phyloP scores from a whole-genome alignment of 2,888 invertebrate genomes.

The Schrankia costaestrigalis region DNA sequence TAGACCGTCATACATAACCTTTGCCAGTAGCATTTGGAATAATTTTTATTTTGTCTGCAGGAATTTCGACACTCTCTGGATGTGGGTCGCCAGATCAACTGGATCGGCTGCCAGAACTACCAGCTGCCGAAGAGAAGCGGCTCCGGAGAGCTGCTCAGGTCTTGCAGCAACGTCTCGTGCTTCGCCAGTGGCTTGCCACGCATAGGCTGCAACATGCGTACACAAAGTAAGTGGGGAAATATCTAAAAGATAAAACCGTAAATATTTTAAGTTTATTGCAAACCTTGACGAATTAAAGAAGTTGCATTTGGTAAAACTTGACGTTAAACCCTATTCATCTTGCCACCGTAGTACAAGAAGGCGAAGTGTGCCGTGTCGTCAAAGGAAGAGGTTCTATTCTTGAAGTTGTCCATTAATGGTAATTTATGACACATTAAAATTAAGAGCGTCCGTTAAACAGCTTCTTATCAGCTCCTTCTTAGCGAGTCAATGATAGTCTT shows the following conservation, averaged over 20 bases:
- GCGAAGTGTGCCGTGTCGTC: too few relatives aligned
- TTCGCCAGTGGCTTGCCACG: constrained; percentile 91
- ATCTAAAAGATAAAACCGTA: not conserved
- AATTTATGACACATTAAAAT: too few relatives aligned
- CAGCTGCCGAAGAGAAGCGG: constrained; percentile 90
- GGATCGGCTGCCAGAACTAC: constrained; percentile 87
- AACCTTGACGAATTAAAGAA: too few relatives aligned
- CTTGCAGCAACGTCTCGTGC: constrained; percentile 90
- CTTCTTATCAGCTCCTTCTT: too few relatives aligned
- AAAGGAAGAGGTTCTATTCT: too few relatives aligned
- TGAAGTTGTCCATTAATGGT: too few relatives aligned
- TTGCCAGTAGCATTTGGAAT: not conserved
- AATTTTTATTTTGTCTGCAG: constrained; percentile 61
- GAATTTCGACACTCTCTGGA: constrained; percentile 90
- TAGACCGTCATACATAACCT: too few relatives aligned
- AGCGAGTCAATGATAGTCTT: too few relatives aligned
- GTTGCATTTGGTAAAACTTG: too few relatives aligned
- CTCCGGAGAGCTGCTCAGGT: constrained; percentile 90
- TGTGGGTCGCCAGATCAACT: constrained; percentile 89
- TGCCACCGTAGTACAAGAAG: too few relatives aligned
- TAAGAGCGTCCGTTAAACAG: too few relatives aligned
- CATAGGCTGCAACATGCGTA: constrained; percentile 87
- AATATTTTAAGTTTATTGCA: not conserved
- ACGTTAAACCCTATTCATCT: too few relatives aligned
- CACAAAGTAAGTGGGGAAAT: constrained; percentile 84